Evolutionary conservation across 1,140 invertebrate species (phyloP).

Genomic region (Aricia agestis): DNA sequence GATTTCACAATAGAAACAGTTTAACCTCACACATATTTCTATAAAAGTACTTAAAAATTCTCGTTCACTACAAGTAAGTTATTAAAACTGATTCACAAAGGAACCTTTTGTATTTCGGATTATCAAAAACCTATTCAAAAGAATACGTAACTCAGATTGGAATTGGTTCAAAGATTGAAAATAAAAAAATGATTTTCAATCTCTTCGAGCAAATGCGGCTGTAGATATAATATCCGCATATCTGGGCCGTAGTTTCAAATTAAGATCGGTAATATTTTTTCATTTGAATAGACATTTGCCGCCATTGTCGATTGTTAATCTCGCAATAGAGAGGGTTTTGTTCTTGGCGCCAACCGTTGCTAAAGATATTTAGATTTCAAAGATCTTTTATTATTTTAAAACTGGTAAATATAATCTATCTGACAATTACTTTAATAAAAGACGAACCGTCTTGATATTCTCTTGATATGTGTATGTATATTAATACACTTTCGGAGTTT

Average conservation of each 20-base stretch:
- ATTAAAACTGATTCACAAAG: not conserved
- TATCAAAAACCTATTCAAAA: conserved; percentile 5
- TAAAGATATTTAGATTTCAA: not conserved
- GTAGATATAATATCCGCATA: not conserved
- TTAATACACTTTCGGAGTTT: too few relatives aligned
- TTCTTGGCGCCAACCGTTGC: not conserved
- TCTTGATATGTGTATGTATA: too few relatives aligned
- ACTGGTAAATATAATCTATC: too few relatives aligned
- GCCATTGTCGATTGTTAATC: not conserved
- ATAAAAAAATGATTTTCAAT: conserved; percentile 12
- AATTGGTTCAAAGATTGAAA: conserved; percentile 7
- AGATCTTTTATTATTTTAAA: too few relatives aligned
- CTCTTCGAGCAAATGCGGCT: conserved; percentile 2
- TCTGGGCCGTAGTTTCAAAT: not conserved
- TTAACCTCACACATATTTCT: not conserved
- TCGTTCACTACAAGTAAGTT: not conserved
- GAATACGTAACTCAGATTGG: not conserved
- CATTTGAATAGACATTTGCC: not conserved
- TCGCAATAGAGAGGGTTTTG: not conserved
- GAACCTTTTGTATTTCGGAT: conserved; percentile 10
- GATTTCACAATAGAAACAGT: too few relatives aligned
- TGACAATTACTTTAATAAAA: too few relatives aligned
- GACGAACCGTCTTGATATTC: too few relatives aligned
- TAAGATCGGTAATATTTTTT: conserved; percentile 3
- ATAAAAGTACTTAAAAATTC: too few relatives aligned